phyloP scores from a whole-genome alignment of 2,888 invertebrate genomes.

The Drosophila affinis region DNA sequence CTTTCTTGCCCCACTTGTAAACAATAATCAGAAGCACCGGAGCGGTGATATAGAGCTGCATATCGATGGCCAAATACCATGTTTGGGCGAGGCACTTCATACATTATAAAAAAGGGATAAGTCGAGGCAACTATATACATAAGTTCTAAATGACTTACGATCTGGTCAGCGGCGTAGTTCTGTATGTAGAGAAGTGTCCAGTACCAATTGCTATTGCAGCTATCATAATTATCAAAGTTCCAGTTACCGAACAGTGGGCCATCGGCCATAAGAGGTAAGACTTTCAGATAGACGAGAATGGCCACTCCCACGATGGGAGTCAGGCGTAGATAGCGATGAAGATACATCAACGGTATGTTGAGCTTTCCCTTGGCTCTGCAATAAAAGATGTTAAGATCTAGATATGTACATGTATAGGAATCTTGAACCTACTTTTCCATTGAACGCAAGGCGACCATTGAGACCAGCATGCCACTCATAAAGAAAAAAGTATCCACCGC shows the following conservation, averaged over 20 bases:
- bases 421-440: constrained; percentile 65
- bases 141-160: constrained; percentile 58
- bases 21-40: constrained; percentile 85
- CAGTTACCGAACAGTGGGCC: constrained; percentile 85
- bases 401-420: background rate
- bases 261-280: constrained; percentile 84
- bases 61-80: constrained; percentile 86
- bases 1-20: constrained; percentile 78
- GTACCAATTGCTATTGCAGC: constrained; percentile 84
- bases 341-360: constrained; percentile 80
- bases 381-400: constrained; percentile 60
- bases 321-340: constrained; percentile 84
- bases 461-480: constrained; percentile 86
- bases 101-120: background rate
- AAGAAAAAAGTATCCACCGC: constrained; percentile 87
- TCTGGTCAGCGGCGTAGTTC: constrained; percentile 81
- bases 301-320: constrained; percentile 85
- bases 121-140: no score
- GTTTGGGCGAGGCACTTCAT: constrained; percentile 84
- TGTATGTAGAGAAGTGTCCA: constrained; percentile 84
- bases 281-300: constrained; percentile 84
- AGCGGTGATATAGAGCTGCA: constrained; percentile 85
- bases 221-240: constrained; percentile 62
- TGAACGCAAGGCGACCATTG: constrained; percentile 72
- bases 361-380: constrained; percentile 77